These are phyloP conservation scores for Coptodon rendalli DNA, from an alignment of 2,113 vertebrate genomes.

Conservation along the genomic window DNA sequence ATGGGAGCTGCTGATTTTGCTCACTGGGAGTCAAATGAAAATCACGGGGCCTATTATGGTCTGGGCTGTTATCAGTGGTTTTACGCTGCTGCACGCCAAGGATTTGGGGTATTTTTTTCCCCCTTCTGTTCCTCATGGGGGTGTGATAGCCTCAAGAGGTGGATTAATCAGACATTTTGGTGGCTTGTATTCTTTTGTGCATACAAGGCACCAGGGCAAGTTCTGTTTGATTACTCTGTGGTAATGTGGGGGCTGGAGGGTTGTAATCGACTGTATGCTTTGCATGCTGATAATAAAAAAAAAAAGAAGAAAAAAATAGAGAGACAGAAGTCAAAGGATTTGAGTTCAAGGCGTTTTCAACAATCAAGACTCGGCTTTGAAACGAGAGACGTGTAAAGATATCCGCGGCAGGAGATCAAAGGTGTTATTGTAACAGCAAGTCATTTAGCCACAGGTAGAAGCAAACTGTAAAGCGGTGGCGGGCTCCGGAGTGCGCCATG, in stretches of 20 bases:
- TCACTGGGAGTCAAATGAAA: slow-evolving; percentile 61
- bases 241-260: slow-evolving; percentile 24
- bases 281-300: slow-evolving; percentile 2
- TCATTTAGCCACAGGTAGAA: slow-evolving; percentile 14
- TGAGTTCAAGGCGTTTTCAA: slow-evolving; percentile 3
- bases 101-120: not conserved
- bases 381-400: not conserved
- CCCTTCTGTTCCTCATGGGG: slow-evolving; percentile 22
- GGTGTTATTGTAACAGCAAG: not conserved
- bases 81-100: slow-evolving; percentile 11
- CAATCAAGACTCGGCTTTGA: slow-evolving; percentile 13
- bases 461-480: not conserved
- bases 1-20: slow-evolving; percentile 43
- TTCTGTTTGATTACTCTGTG: slow-evolving; percentile 49
- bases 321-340: not conserved
- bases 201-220: slow-evolving; percentile 33
- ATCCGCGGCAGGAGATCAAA: not conserved
- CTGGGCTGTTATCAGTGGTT: slow-evolving; percentile 27
- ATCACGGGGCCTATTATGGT: slow-evolving; percentile 46
- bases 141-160: slow-evolving; percentile 40
- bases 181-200: slow-evolving; percentile 41
- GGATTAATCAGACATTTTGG: slow-evolving; percentile 56
- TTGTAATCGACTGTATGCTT: slow-evolving; percentile 22
- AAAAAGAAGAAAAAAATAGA: not conserved
- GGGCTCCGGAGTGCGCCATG: not conserved